A percentile compares a stretch with the other conserved stretches of the same genome.
Conservation (phyloP, 1,140 invertebrate species). For the Drosophila malerkotliana region DNA sequence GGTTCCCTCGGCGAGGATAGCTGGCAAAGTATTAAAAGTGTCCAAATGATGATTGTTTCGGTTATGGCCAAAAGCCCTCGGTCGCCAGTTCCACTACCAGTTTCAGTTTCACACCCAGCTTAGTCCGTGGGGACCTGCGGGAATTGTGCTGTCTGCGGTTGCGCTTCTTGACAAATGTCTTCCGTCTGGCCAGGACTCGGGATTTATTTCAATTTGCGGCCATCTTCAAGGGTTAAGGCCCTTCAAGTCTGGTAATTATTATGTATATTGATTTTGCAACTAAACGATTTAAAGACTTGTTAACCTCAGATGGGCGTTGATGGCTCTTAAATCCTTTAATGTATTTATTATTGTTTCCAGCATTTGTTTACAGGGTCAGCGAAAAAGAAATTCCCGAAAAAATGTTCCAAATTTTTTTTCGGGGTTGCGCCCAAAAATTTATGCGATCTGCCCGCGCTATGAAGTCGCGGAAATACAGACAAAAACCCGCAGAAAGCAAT, state of each 20-base stretch:
- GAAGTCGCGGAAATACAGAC: conserved; percentile 21
- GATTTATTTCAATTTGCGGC: conserved; percentile 48
- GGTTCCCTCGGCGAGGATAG: conserved; percentile 33
- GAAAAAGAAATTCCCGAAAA: background rate
- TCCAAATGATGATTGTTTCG: conserved; percentile 81
- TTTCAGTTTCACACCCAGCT: conserved; percentile 43
- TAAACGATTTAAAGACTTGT: conserved; percentile 31
- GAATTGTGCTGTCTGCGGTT: conserved; percentile 53
- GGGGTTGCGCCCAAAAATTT: background rate
- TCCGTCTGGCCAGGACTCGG: conserved; percentile 25
- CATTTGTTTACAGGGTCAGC: conserved; percentile 2
- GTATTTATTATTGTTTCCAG: conserved; percentile 6
- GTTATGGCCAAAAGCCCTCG: conserved; percentile 54
- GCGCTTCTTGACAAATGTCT: conserved; percentile 43
- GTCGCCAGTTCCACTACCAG: background rate
- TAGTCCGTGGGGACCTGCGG: conserved; percentile 46
- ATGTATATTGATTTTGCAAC: conserved; percentile 65
- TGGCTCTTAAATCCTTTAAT: conserved; percentile 6
- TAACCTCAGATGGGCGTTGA: conserved; percentile 19
- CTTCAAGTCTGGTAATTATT: conserved; percentile 56
- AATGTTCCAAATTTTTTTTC: conserved; percentile 24
- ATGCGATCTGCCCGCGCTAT: conserved; percentile 2
- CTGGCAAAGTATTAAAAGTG: conserved; percentile 78
- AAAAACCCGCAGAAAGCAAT: conserved; percentile 74
- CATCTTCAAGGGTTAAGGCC: conserved; percentile 26